Conservation (phyloP, 2,113 vertebrate genomes). For the Rhabdornis inornatus region DNA sequence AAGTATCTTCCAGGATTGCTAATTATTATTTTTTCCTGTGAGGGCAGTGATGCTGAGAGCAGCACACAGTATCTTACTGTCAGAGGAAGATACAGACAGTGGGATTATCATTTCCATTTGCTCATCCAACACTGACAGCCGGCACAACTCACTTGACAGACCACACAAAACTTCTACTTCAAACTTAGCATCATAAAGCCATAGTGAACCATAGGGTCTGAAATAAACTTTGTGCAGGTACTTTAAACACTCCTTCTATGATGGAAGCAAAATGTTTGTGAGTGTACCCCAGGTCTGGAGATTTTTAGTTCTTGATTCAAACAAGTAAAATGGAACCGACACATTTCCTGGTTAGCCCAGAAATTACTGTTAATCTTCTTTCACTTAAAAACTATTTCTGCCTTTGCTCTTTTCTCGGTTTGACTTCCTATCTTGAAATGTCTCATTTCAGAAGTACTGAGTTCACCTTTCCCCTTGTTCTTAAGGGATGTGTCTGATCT, state of each 20-base stretch:
- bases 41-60: not conserved
- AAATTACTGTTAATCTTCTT: not conserved
- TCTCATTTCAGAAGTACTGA: not conserved
- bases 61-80: not conserved
- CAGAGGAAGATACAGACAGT: not conserved
- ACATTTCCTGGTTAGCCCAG: not conserved
- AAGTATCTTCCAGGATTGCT: not conserved
- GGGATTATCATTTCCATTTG: not conserved
- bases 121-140: not conserved
- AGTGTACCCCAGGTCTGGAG: not conserved
- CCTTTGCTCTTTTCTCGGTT: not conserved
- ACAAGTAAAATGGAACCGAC: not conserved
- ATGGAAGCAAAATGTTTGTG: not conserved
- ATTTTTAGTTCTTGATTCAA: not conserved
- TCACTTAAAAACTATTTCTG: not conserved
- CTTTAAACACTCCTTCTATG: not conserved
- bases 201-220: fast-evolving
- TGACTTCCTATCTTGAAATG: not conserved
- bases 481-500: not conserved
- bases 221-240: not conserved
- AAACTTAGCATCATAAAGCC: not conserved
- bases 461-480: not conserved
- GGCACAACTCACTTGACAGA: not conserved
- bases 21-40: not conserved
- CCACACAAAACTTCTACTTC: not conserved